A percentile compares a stretch with the other conserved stretches of the same genome.
Evolutionary conservation across 2,797 vertebrate species (phyloP).

Genomic region (Microctenopoma stevenorrisi): DNA sequence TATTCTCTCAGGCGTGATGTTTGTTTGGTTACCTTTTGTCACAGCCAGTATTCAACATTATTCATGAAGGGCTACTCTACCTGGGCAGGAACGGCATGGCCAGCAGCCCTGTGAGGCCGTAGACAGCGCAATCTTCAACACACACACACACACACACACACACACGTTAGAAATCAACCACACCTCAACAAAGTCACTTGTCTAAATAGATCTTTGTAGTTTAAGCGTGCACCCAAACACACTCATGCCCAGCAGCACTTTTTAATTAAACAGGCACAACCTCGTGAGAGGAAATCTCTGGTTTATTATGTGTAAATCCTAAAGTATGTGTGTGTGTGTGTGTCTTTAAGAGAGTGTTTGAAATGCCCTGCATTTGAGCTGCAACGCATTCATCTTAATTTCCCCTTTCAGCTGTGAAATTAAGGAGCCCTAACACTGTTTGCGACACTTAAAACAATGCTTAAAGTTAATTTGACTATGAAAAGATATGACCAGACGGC

Average conservation of each 20-base stretch:
- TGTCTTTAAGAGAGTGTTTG: conserved; percentile 35
- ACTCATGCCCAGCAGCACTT: conserved; percentile 31
- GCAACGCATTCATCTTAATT: conserved; percentile 56
- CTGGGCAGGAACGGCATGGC: conserved; percentile 38
- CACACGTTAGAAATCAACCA: conserved; percentile 42
- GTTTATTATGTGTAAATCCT: conserved; percentile 39
- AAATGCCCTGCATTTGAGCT: conserved; percentile 35
- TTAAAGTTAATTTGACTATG: conserved; percentile 51
- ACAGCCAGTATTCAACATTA: conserved; percentile 69
- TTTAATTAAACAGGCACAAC: conserved; percentile 57
- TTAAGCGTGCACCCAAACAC: conserved; percentile 11
- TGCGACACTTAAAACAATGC: conserved; percentile 54
- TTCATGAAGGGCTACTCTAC: conserved; percentile 67
- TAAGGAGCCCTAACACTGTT: conserved; percentile 61
- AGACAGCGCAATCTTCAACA: conserved; percentile 22
- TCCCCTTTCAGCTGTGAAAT: conserved; percentile 51
- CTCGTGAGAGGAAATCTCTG: conserved; percentile 26
- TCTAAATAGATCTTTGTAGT: conserved; percentile 41
- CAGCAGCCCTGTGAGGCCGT: conserved; percentile 44
- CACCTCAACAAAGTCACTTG: conserved; percentile 53
- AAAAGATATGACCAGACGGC: conserved; percentile 52
- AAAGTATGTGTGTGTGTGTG: conserved; percentile 7
- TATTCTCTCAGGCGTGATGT: conserved; percentile 63
- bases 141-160: conserved; percentile 1
- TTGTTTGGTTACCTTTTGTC: conserved; percentile 77